Conservation (phyloP, 2,888 invertebrate genomes). For the Sminthurides aquaticus region DNA sequence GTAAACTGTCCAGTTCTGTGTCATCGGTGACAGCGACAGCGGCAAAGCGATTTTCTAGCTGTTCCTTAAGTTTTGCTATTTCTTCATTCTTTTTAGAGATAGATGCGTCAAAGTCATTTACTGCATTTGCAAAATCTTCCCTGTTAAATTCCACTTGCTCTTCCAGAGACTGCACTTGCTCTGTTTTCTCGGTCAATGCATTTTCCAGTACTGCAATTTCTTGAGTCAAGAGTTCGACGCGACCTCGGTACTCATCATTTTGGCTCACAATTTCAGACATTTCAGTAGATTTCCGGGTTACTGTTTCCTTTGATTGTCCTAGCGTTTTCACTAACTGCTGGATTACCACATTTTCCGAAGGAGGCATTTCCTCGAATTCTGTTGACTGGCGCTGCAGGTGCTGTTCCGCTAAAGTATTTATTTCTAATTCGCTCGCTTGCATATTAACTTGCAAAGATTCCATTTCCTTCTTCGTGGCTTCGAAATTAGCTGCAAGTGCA, state of each 20-base stretch:
- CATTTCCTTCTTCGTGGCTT: slow-evolving; percentile 44
- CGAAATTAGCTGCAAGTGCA: slow-evolving; percentile 37
- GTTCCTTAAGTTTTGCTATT: background rate
- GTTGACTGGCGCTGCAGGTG: background rate
- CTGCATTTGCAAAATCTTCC: slow-evolving; percentile 43
- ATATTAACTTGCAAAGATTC: slow-evolving; percentile 45
- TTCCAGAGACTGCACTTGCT: slow-evolving; percentile 53
- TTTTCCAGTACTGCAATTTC: slow-evolving; percentile 55
- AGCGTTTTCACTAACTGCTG: background rate
- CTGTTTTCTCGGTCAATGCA: slow-evolving; percentile 52
- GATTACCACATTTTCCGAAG: background rate
- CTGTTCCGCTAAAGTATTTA: background rate
- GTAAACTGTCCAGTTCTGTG: background rate
- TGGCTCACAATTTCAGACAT: slow-evolving; percentile 43
- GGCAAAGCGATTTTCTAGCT: background rate
- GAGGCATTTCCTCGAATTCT: background rate
- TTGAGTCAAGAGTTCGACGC: slow-evolving; percentile 51
- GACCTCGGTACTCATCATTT: slow-evolving; percentile 46
- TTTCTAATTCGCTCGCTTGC: slow-evolving; percentile 44
- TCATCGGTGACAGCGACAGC: background rate
- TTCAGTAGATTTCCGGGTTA: background rate
- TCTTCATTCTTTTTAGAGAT: slow-evolving; percentile 16
- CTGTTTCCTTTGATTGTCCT: background rate
- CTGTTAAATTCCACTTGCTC: slow-evolving; percentile 54
- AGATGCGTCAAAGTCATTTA: slow-evolving; percentile 11